Evolutionary conservation across 2,888 invertebrate species (phyloP).

Genomic region (Coremacera marginata): DNA sequence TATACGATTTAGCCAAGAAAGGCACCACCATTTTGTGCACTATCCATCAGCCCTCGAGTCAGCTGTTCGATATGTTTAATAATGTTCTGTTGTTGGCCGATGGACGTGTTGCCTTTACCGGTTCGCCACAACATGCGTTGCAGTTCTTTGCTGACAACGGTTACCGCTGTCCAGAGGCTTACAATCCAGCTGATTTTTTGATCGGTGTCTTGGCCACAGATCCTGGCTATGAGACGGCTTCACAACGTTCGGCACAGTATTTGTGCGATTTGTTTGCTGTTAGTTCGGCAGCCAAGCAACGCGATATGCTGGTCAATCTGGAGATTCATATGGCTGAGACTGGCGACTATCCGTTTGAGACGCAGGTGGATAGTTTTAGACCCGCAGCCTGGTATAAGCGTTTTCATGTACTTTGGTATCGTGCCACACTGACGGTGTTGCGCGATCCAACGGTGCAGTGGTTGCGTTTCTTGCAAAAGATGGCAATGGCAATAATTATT

Average conservation of each 20-base stretch:
- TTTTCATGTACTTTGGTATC: conserved; percentile 81
- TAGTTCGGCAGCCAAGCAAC: conserved; percentile 81
- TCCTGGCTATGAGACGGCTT: conserved; percentile 81
- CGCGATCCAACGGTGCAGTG: conserved; percentile 86
- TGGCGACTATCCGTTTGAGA: conserved; percentile 69
- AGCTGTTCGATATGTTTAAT: conserved; percentile 87
- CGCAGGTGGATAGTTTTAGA: conserved; percentile 69
- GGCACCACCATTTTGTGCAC: conserved; percentile 92
- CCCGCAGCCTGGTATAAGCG: conserved; percentile 79
- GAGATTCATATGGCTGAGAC: conserved; percentile 77
- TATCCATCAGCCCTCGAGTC: conserved; percentile 94
- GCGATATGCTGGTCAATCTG: conserved; percentile 80
- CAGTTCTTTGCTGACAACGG: conserved; percentile 82
- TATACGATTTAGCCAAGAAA: conserved; percentile 78
- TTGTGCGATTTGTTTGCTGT: conserved; percentile 85
- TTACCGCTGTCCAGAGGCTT: conserved; percentile 84
- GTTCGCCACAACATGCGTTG: conserved; percentile 76
- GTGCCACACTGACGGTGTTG: conserved; percentile 79
- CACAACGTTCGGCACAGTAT: conserved; percentile 77
- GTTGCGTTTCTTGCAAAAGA: conserved; percentile 83
- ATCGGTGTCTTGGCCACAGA: conserved; percentile 85
- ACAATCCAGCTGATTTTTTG: conserved; percentile 92
- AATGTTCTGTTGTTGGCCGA: conserved; percentile 85
- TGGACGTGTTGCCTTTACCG: conserved; percentile 88
- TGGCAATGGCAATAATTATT: conserved; percentile 81